phyloP scores from a whole-genome alignment of 2,888 invertebrate genomes.

The Parnassius orleans region DNA sequence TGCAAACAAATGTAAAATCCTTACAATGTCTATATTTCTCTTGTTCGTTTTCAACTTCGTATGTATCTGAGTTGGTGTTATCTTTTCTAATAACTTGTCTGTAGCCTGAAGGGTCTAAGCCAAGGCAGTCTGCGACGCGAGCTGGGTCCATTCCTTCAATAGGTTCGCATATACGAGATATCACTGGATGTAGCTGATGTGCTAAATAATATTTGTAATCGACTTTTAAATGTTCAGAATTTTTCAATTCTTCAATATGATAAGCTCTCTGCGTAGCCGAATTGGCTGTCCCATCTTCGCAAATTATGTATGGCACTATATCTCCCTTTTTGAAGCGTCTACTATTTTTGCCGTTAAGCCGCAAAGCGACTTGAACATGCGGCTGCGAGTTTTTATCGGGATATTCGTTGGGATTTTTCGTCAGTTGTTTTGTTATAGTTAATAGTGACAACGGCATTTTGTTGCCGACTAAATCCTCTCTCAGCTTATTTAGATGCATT shows the following conservation, averaged over 20 bases:
- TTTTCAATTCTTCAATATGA: slow-evolving; percentile 94
- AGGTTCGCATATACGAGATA: slow-evolving; percentile 96
- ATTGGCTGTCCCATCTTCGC: slow-evolving; percentile 91
- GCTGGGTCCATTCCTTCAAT: slow-evolving; percentile 96
- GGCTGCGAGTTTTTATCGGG: slow-evolving; percentile 90
- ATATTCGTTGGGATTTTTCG: slow-evolving; percentile 96
- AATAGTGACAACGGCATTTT: slow-evolving; percentile 88
- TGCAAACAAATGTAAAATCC: slow-evolving; percentile 85
- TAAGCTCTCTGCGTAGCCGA: slow-evolving; percentile 95
- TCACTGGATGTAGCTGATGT: slow-evolving; percentile 98
- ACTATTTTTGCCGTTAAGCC: slow-evolving; percentile 90
- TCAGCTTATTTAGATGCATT: slow-evolving; percentile 87
- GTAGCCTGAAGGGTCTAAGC: slow-evolving; percentile 82
- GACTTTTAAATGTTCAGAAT: slow-evolving; percentile 84
- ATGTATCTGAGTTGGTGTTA: slow-evolving; percentile 62
- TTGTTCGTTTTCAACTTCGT: slow-evolving; percentile 72
- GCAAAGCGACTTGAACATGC: slow-evolving; percentile 92
- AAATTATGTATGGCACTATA: slow-evolving; percentile 97
- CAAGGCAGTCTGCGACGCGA: slow-evolving; percentile 93
- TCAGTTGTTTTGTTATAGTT: slow-evolving; percentile 96
- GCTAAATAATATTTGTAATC: slow-evolving; percentile 96
- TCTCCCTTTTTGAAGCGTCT: slow-evolving; percentile 95
- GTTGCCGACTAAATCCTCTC: slow-evolving; percentile 85
- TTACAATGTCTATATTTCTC: slow-evolving; percentile 81
- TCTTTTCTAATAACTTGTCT: slow-evolving; percentile 71